A percentile compares a stretch with the other conserved stretches of the same genome.
Conservation (phyloP, 2,888 invertebrate genomes). For the Zeuzera pyrina region DNA sequence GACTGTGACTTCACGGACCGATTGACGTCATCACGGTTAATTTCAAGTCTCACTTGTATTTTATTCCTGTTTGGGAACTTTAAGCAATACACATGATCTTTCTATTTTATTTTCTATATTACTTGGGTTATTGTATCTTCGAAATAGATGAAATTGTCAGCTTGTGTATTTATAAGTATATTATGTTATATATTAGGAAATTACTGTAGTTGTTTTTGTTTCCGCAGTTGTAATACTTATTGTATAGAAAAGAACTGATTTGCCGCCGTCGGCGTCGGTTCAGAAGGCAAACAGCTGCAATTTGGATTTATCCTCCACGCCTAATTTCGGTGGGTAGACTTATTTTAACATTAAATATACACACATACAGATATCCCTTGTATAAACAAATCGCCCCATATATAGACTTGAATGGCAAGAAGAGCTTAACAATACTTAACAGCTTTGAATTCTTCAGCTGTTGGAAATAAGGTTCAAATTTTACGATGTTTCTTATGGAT, state of each 20-base stretch:
- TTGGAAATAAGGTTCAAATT: conserved; percentile 9
- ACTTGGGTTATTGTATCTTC: too few relatives aligned
- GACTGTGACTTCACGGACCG: conserved; percentile 32
- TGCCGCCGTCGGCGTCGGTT: conserved; percentile 20
- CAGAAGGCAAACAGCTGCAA: conserved; percentile 57
- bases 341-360: conserved; percentile 71
- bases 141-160: too few relatives aligned
- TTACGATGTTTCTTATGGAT: too few relatives aligned
- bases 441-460: background rate
- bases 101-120: too few relatives aligned
- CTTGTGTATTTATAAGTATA: too few relatives aligned
- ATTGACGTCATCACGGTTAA: conserved; percentile 40
- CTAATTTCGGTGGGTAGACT: conserved; percentile 68
- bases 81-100: too few relatives aligned
- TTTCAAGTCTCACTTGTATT: conserved; percentile 38
- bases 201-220: background rate
- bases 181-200: background rate
- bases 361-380: conserved; percentile 60
- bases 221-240: too few relatives aligned
- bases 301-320: conserved; percentile 65
- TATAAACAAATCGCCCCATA: conserved; percentile 65
- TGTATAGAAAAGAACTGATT: too few relatives aligned
- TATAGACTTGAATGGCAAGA: conserved; percentile 38
- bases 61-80: conserved; percentile 17
- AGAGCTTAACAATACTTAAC: conserved; percentile 30